phyloP scores from a whole-genome alignment of 1,140 invertebrate species.

The Pseudomyrmex flavicornis region DNA sequence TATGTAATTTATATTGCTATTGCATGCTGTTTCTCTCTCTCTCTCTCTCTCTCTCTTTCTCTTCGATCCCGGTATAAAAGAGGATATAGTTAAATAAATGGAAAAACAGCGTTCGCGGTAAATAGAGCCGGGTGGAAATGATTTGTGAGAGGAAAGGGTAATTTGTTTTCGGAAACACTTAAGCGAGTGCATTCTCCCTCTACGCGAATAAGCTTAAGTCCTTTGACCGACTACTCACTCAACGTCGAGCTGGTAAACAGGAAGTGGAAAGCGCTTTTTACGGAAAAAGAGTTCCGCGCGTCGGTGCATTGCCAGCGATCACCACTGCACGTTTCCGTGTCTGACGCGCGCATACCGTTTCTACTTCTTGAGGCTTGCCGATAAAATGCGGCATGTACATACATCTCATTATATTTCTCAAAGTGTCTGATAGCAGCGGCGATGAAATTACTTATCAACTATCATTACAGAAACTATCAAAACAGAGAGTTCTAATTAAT shows the following conservation, averaged over 20 bases:
- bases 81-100: neutral
- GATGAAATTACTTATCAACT: no score
- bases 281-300: conserved; percentile 18
- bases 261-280: neutral
- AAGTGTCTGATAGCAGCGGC: no score
- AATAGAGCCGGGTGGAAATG: conserved; percentile 2
- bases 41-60: no score
- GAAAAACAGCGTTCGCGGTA: neutral
- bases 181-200: neutral
- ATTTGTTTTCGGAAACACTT: conserved; percentile 35
- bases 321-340: conserved; percentile 11
- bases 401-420: neutral
- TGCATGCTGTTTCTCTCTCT: no score
- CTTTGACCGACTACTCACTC: conserved; percentile 23
- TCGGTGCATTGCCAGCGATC: conserved; percentile 15
- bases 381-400: neutral
- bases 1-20: no score
- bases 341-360: conserved; percentile 1
- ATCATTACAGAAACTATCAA: no score
- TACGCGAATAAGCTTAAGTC: conserved; percentile 9
- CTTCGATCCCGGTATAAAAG: neutral
- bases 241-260: conserved; percentile 12
- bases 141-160: neutral
- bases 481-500: no score
- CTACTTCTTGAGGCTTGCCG: neutral